Percentiles rank a stretch among this genome's conserved stretches.
Evolutionary conservation across 2,797 vertebrate genomes (phyloP).

Genomic region (Anableps anableps): DNA sequence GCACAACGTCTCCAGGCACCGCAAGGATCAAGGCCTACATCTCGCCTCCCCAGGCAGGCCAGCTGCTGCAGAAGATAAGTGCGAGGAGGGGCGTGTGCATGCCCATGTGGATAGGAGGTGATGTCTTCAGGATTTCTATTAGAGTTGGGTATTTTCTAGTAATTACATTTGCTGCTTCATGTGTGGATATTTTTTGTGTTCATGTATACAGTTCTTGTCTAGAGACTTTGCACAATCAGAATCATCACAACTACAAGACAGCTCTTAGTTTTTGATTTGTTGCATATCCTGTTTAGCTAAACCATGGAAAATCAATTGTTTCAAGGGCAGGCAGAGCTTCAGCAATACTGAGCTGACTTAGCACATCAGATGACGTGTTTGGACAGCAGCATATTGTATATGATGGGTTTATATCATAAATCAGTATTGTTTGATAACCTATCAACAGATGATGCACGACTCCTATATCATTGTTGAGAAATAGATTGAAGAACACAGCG

Average conservation of each 20-base stretch:
- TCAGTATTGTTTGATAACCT: no score
- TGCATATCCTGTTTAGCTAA: conserved; percentile 16
- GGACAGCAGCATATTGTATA: conserved; percentile 24
- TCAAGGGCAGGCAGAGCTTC: conserved; percentile 48
- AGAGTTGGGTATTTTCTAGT: conserved; percentile 20
- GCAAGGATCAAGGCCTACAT: conserved; percentile 59
- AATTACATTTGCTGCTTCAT: conserved; percentile 19
- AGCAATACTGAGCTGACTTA: conserved; percentile 24
- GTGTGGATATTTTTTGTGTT: conserved; percentile 3
- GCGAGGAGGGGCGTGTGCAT: neutral
- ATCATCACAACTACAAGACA: neutral
- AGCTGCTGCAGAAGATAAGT: conserved; percentile 50
- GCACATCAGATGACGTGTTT: conserved; percentile 33
- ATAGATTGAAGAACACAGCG: conserved; percentile 31
- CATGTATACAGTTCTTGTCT: neutral
- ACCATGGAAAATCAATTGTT: conserved; percentile 49
- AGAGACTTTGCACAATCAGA: neutral
- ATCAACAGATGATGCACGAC: conserved; percentile 34
- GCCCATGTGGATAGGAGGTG: neutral
- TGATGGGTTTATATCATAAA: conserved; percentile 64
- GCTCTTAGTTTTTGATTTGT: neutral
- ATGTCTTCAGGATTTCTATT: conserved; percentile 19
- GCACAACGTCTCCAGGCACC: conserved; percentile 43
- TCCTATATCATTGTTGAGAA: conserved; percentile 26
- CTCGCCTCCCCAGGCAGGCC: conserved; percentile 42